Percentiles rank a stretch among this genome's conserved stretches.
Conservation (phyloP, 2,113 vertebrate species). For the Oceanodroma tethys region DNA sequence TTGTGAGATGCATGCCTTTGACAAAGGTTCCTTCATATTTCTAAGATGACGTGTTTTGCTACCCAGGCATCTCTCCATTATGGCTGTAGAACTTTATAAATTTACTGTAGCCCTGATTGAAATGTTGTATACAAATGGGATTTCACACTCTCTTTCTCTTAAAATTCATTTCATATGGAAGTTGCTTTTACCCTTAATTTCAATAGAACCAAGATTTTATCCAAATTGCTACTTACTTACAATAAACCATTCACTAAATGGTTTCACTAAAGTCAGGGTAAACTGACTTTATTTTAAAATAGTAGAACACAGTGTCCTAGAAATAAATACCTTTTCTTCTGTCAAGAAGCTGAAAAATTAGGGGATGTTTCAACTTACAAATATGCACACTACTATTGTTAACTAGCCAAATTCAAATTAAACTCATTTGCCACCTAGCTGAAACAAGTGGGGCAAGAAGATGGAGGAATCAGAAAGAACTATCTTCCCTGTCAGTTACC, state of each 20-base stretch:
- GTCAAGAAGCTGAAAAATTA: background rate
- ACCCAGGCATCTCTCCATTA: background rate
- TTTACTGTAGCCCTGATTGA: background rate
- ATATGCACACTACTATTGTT: background rate
- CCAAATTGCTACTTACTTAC: background rate
- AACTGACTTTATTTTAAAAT: background rate
- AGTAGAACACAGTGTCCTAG: background rate
- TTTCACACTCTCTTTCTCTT: background rate
- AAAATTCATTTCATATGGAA: background rate
- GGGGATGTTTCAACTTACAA: background rate
- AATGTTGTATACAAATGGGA: background rate
- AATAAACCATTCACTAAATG: background rate
- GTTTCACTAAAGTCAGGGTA: background rate
- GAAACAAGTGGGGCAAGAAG: background rate
- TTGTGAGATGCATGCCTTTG: background rate
- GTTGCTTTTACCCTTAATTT: background rate
- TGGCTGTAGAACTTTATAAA: background rate
- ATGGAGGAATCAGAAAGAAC: background rate
- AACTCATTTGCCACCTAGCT: background rate
- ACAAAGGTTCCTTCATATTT: background rate
- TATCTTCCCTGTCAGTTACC: background rate
- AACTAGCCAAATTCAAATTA: background rate
- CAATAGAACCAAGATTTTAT: background rate
- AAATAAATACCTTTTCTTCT: background rate
- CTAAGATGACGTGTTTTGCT: background rate